Evolutionary conservation across 2,113 vertebrate genomes (phyloP).

Genomic region (Pluvialis apricaria): DNA sequence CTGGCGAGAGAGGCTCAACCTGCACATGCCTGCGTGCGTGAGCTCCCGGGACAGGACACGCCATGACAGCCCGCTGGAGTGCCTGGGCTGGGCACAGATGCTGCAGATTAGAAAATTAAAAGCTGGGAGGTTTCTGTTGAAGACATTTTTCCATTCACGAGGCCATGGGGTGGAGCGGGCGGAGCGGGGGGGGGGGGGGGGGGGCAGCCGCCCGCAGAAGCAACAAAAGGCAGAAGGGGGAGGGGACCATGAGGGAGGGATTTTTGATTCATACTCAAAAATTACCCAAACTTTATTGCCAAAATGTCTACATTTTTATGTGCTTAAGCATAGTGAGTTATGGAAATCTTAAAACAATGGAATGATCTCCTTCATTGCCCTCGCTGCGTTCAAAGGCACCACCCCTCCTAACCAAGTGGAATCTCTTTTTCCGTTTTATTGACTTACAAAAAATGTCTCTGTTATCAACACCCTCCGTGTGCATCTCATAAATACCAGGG

Average conservation of each 20-base stretch:
- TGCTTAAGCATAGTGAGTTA: constrained; percentile 67
- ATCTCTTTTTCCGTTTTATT: constrained; percentile 35
- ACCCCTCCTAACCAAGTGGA: constrained; percentile 21
- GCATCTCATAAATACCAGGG: constrained; percentile 57
- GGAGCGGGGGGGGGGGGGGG: not conserved
- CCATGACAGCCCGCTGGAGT: not conserved
- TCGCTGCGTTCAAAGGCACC: constrained; percentile 6
- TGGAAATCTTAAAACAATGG: constrained; percentile 71
- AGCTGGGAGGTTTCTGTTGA: constrained; percentile 53
- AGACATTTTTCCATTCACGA: constrained; percentile 57
- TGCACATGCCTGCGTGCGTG: not conserved
- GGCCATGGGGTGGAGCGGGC: constrained; percentile 37
- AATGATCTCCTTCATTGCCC: constrained; percentile 58
- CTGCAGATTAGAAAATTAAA: constrained; percentile 16
- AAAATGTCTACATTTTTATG: constrained; percentile 68
- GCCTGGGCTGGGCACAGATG: constrained; percentile 52
- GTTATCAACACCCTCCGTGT: constrained; percentile 31
- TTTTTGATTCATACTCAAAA: constrained; percentile 64
- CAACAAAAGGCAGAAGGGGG: constrained; percentile 40
- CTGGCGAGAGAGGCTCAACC: fast-evolving
- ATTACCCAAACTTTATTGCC: constrained; percentile 63
- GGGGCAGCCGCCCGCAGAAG: constrained; percentile 5
- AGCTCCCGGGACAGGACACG: not conserved
- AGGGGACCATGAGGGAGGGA: constrained; percentile 28
- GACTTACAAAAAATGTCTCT: constrained; percentile 42